Evolutionary conservation across 2,797 vertebrate genomes (phyloP).

Genomic region (Siniperca scherzeri): DNA sequence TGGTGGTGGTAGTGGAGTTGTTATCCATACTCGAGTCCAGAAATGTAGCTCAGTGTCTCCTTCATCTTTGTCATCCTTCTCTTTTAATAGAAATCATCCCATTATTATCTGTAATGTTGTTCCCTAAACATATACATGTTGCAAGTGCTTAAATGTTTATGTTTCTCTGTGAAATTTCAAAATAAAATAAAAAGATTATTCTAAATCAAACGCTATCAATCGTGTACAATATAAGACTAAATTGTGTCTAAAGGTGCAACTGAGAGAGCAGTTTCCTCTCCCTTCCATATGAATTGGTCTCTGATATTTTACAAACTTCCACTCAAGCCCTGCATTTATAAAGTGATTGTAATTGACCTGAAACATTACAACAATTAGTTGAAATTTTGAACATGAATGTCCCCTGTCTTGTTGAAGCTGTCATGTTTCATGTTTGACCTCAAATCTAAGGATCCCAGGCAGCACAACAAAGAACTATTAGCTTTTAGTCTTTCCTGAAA

Average conservation of each 20-base stretch:
- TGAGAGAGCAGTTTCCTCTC: conserved; percentile 5
- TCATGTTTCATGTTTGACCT: conserved; percentile 30
- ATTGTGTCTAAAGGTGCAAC: conserved; percentile 8
- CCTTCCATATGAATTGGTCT: neutral
- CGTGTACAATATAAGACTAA: neutral
- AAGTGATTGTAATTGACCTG: conserved; percentile 1
- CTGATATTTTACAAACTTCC: conserved; percentile 12
- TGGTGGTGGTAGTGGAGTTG: neutral
- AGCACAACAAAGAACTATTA: conserved; percentile 19
- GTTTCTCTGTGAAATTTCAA: conserved; percentile 2
- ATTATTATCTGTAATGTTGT: neutral
- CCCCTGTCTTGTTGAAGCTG: neutral
- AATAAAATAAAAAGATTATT: conserved; percentile 9
- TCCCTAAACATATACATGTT: neutral
- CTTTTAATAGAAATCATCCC: neutral
- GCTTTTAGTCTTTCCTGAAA: conserved; percentile 34
- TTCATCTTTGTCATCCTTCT: neutral
- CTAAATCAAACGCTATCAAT: neutral
- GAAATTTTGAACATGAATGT: conserved; percentile 2
- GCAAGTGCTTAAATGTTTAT: neutral
- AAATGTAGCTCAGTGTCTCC: neutral
- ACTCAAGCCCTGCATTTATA: conserved; percentile 1
- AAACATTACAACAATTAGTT: conserved; percentile 29
- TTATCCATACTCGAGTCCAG: neutral
- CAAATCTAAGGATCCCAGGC: conserved; percentile 16